Evolutionary conservation across 2,113 vertebrate genomes (phyloP).

Genomic region (Ceyx melanurus): DNA sequence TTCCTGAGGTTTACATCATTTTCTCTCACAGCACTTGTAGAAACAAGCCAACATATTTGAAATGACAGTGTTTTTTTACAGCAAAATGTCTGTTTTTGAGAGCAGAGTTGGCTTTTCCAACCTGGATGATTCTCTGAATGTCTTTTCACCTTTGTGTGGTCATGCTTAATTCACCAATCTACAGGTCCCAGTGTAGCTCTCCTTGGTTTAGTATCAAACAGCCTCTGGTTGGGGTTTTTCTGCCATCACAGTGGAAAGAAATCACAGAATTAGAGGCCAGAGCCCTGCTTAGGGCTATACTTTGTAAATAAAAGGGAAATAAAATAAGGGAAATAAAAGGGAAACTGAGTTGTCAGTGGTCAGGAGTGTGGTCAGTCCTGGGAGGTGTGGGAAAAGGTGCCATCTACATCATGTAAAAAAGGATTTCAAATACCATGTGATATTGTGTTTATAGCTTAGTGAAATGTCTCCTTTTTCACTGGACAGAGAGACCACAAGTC

Average conservation of each 20-base stretch:
- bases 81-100: neutral
- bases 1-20: neutral
- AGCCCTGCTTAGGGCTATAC: neutral
- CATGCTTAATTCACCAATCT: neutral
- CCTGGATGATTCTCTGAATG: neutral
- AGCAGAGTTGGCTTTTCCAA: neutral
- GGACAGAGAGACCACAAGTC: neutral
- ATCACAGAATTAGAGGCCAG: neutral
- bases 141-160: neutral
- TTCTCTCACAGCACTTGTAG: neutral
- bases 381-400: neutral
- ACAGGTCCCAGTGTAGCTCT: neutral
- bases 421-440: neutral
- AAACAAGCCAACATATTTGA: neutral
- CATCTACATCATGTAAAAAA: neutral
- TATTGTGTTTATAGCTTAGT: neutral
- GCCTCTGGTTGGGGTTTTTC: neutral
- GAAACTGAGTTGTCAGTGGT: neutral
- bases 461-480: conserved; percentile 17
- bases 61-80: neutral
- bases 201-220: neutral
- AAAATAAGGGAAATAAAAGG: too few relatives aligned
- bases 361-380: neutral
- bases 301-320: neutral
- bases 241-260: neutral